Base-by-base conservation (phyloP, 2,888 invertebrate genomes). In the Netelia fuscicornis region DNA sequence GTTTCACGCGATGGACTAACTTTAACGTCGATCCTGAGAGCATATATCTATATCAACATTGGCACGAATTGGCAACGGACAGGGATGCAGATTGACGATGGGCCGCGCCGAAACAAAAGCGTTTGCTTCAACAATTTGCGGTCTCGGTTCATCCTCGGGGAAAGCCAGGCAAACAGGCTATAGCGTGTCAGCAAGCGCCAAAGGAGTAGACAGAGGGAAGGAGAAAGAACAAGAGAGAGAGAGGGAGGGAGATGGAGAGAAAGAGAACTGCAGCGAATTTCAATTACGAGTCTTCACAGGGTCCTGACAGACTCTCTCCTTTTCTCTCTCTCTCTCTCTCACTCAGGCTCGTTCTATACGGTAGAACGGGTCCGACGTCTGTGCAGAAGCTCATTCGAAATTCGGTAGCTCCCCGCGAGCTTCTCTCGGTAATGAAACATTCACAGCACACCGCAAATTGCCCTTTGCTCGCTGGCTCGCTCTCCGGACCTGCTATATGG, bases 391-490 rank as follows among this genome's bases (percentile, higher is more conserved):
- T 92, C 92, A 92, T 93, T 93, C 92, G 91, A 93, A 93, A 93
- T 93, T 93, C 93, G 93, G 93, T 93, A 93, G 93, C 93, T 91
- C 89, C 87, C 88, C 86, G 88, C 86, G 91, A 89, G 90, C 90
- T 90, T 90, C 91, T 90, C 90, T 88, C 89, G 89, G 92, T 93
- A 93, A 93, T 93, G 93, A 93, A 93, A 93, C 93, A 93, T 93
- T 93, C 93, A 92, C 93, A 90, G 92, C 88, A 88, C 87, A 93
- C 93, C 93, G 91, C 93, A 93, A 93, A 93, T 93, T 93, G 91
- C 90, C 89, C 91, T 86, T 88, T 87, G 89, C 90, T 87, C 81
- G 83, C 80, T 77, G 81, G 67, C 68, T 85, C 81, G 60, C 83
- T 82, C 42, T 64, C 67, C 68, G 58, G 25, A 17, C 44, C 60